phyloP scores from a whole-genome alignment of 1,140 invertebrate species.

The Hypsibius dujardini region DNA sequence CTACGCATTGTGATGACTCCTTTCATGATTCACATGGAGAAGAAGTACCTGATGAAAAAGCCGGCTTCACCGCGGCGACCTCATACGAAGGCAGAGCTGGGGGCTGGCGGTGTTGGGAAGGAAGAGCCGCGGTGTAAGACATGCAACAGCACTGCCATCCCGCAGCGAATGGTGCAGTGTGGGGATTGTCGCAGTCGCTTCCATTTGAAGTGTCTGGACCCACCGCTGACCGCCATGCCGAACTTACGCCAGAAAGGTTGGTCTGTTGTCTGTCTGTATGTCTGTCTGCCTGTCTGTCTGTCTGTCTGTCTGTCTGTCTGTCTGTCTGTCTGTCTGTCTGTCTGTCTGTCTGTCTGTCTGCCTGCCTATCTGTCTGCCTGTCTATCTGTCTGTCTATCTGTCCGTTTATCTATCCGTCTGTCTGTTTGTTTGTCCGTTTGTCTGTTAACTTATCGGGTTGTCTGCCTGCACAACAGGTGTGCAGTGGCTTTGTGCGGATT shows the following conservation, averaged over 20 bases:
- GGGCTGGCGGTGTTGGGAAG: not conserved
- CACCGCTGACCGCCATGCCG: slow-evolving; percentile 12
- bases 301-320: not conserved
- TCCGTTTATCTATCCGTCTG: not conserved
- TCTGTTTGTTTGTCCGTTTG: not conserved
- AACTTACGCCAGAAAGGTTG: not conserved
- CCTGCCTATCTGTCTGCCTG: too few species aligned
- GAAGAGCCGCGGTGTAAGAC: not conserved
- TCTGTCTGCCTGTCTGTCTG: not conserved
- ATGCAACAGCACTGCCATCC: not conserved
- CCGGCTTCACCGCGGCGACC: not conserved
- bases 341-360: too few species aligned
- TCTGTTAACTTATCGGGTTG: too few species aligned
- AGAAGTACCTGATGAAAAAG: not conserved
- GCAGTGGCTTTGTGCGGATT: slow-evolving; percentile 2
- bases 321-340: too few species aligned
- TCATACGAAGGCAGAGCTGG: not conserved
- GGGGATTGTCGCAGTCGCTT: not conserved
- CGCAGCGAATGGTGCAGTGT: slow-evolving; percentile 15
- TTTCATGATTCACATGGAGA: not conserved
- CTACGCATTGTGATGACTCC: not conserved
- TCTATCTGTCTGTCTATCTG: not conserved
- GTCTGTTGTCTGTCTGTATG: not conserved
- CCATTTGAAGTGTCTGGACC: slow-evolving; percentile 12
- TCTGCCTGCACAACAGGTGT: slow-evolving; percentile 16